Conservation (phyloP, 2,113 vertebrate species). For the Stigmatopora argus region DNA sequence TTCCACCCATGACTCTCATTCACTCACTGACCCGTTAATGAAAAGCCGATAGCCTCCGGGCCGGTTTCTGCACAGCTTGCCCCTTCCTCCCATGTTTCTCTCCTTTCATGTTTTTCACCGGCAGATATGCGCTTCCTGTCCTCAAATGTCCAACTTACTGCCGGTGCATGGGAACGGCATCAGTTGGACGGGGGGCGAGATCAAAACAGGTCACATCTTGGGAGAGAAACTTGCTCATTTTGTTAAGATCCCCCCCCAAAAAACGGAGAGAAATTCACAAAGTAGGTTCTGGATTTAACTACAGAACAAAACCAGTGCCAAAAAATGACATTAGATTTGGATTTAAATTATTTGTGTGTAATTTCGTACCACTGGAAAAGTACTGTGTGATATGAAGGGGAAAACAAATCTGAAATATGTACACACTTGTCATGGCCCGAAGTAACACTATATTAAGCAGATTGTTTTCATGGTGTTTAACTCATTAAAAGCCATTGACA, state of each 20-base stretch:
- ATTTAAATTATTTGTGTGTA: too few relatives aligned
- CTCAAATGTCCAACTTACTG: conserved; percentile 33
- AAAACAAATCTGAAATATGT: too few relatives aligned
- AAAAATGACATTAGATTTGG: not conserved
- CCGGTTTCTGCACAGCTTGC: conserved; percentile 37
- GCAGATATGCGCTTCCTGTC: conserved; percentile 32
- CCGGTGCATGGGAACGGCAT: conserved; percentile 26
- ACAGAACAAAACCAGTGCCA: not conserved
- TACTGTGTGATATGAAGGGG: too few relatives aligned
- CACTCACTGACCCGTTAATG: conserved; percentile 53
- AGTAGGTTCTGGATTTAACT: not conserved
- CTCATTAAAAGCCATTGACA: too few relatives aligned
- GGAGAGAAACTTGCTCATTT: conserved; percentile 32
- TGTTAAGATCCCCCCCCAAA: conserved; percentile 31
- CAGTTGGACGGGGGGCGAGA: conserved; percentile 20
- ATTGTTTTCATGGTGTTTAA: too few relatives aligned
- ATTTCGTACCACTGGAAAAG: too few relatives aligned
- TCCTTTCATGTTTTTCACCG: conserved; percentile 35
- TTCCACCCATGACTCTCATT: conserved; percentile 40
- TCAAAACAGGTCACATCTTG: conserved; percentile 11
- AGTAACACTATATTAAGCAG: too few relatives aligned
- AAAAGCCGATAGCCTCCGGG: conserved; percentile 54
- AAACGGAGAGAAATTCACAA: conserved; percentile 19
- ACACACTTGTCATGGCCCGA: too few relatives aligned
- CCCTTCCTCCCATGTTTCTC: conserved; percentile 32